phyloP scores from a whole-genome alignment of 2,797 vertebrate genomes.

The Premnoplex brunnescens region DNA sequence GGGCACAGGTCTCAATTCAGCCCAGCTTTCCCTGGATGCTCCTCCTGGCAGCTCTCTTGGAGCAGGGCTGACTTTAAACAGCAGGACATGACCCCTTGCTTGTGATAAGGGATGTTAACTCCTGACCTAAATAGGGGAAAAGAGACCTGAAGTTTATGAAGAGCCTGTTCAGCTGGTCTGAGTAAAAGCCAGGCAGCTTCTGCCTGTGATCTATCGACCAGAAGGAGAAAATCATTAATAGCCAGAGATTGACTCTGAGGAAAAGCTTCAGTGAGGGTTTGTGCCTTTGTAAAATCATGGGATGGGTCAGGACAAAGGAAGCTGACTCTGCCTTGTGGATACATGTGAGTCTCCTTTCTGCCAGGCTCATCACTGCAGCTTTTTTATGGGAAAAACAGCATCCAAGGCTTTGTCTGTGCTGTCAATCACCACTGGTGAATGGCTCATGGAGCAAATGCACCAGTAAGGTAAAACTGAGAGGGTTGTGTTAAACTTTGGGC shows the following conservation, averaged over 20 bases:
- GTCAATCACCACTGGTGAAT: background rate
- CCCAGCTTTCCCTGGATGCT: constrained; percentile 17
- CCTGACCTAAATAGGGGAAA: background rate
- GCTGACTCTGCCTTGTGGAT: background rate
- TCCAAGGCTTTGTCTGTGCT: background rate
- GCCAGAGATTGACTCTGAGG: background rate
- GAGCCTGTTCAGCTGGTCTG: background rate
- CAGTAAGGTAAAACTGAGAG: background rate
- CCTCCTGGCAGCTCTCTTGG: background rate
- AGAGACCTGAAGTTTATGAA: background rate
- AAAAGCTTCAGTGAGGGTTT: background rate
- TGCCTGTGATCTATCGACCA: background rate
- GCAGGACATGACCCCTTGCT: background rate
- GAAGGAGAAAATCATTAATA: background rate
- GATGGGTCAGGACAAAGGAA: background rate
- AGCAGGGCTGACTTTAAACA: background rate
- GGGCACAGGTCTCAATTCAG: constrained; percentile 29
- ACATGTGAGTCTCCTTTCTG: background rate
- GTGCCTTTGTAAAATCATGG: background rate
- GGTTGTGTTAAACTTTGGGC: background rate
- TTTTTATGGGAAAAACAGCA: background rate
- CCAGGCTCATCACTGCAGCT: background rate
- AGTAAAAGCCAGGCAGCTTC: background rate
- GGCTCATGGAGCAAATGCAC: background rate
- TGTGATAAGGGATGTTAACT: constrained; percentile 10